A percentile compares a stretch with the other conserved stretches of the same genome.
Evolutionary conservation across 2,113 vertebrate species (phyloP).

Genomic region (Sinocyclocheilus anophthalmus): DNA sequence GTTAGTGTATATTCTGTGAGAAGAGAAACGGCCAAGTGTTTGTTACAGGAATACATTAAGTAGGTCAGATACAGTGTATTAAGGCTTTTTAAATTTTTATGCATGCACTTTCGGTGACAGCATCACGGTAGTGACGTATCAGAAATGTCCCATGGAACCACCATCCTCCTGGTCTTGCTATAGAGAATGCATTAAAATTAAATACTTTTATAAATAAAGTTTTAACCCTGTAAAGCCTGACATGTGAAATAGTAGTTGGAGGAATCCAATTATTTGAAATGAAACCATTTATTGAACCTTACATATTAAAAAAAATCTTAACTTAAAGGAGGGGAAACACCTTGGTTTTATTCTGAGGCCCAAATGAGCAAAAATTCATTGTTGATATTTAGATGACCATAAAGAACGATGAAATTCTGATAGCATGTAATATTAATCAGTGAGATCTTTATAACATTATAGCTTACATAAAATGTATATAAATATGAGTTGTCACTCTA

Average conservation of each 20-base stretch:
- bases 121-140: not conserved
- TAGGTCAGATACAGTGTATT: not conserved
- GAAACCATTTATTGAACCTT: no score
- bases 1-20: conserved; percentile 11
- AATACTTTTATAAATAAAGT: not conserved
- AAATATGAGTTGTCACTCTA: no score
- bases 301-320: not conserved
- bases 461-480: no score
- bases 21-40: not conserved
- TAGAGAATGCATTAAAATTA: not conserved
- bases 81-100: conserved; percentile 2
- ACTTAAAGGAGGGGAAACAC: not conserved
- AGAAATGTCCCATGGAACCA: not conserved
- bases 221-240: not conserved
- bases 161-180: not conserved
- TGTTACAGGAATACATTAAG: conserved; percentile 2
- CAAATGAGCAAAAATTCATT: not conserved
- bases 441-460: no score
- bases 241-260: no score
- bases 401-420: not conserved
- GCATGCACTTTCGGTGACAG: not conserved
- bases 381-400: not conserved
- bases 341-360: not conserved
- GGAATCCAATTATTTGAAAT: not conserved
- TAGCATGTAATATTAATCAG: no score